A percentile compares a stretch with the other conserved stretches of the same genome.
Evolutionary conservation across 92 coral and sea anemone species (phyloP).

Genomic region (Paramuricea clavata): DNA sequence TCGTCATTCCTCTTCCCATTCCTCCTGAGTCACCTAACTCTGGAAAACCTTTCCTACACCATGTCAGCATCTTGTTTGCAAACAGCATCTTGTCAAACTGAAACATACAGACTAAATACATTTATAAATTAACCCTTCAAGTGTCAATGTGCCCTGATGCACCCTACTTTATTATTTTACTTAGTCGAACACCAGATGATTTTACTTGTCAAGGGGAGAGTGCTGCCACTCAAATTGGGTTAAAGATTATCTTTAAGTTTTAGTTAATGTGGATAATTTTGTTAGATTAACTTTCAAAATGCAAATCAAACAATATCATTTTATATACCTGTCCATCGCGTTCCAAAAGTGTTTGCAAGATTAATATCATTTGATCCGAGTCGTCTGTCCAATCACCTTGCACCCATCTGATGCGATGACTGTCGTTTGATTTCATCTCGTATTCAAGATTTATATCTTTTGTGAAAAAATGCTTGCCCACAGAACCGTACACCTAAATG

Average conservation of each 20-base stretch:
- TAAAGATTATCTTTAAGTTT: too few species aligned
- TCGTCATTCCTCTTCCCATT: conserved; percentile 85
- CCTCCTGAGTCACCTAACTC: conserved; percentile 87
- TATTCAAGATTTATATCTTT: conserved; percentile 63
- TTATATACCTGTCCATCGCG: conserved; percentile 75
- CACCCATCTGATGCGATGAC: conserved; percentile 79
- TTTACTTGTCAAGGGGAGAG: too few species aligned
- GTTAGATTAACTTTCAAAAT: neutral
- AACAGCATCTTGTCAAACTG: conserved; percentile 70
- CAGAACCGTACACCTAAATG: conserved; percentile 2
- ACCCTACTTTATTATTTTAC: too few species aligned
- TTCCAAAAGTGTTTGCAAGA: conserved; percentile 73
- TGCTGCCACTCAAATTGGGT: too few species aligned
- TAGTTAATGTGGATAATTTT: too few species aligned
- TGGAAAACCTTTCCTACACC: conserved; percentile 77
- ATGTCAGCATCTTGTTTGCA: conserved; percentile 70
- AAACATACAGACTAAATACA: conserved; percentile 66
- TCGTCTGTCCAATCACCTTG: conserved; percentile 97
- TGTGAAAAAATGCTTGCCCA: neutral
- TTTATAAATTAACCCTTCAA: too few species aligned
- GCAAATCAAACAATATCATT: neutral
- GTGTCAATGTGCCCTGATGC: too few species aligned
- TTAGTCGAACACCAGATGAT: too few species aligned
- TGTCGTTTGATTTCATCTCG: conserved; percentile 72
- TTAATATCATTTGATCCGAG: conserved; percentile 95